phyloP scores from a whole-genome alignment of 2,888 invertebrate species.

The Lasius fuliginosus region DNA sequence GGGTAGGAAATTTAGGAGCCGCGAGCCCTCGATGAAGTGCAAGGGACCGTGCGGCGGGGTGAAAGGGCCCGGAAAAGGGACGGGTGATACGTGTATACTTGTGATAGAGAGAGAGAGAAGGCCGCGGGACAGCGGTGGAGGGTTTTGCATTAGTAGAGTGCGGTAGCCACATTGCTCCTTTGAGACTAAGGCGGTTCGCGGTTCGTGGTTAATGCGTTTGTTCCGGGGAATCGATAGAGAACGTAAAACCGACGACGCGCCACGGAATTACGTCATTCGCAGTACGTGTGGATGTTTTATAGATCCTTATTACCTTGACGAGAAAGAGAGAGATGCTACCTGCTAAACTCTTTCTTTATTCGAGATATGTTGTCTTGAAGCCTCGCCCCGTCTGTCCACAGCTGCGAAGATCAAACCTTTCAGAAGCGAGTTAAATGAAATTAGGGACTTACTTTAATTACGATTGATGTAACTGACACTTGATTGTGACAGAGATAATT shows the following conservation, averaged over 20 bases:
- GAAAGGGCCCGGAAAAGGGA: slow-evolving; percentile 60
- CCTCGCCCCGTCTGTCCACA: slow-evolving; percentile 11
- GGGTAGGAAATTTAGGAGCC: slow-evolving; percentile 79
- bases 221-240: slow-evolving; percentile 75
- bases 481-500: slow-evolving; percentile 53
- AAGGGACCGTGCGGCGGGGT: slow-evolving; percentile 64
- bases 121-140: slow-evolving; percentile 50
- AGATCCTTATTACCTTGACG: slow-evolving; percentile 35
- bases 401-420: slow-evolving; percentile 35
- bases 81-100: slow-evolving; percentile 19
- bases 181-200: slow-evolving; percentile 74
- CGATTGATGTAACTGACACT: slow-evolving; percentile 30
- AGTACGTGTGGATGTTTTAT: slow-evolving; percentile 35
- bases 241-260: slow-evolving; percentile 66
- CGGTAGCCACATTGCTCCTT: slow-evolving; percentile 76
- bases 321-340: neutral
- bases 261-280: slow-evolving; percentile 52
- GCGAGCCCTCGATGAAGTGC: slow-evolving; percentile 78
- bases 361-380: slow-evolving; percentile 47
- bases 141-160: slow-evolving; percentile 71
- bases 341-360: slow-evolving; percentile 43
- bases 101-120: slow-evolving; percentile 36
- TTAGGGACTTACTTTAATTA: slow-evolving; percentile 58
- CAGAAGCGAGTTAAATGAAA: slow-evolving; percentile 45
- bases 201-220: slow-evolving; percentile 74